Conservation (phyloP, 2,888 invertebrate species). For the Hydropsyche betteni region DNA sequence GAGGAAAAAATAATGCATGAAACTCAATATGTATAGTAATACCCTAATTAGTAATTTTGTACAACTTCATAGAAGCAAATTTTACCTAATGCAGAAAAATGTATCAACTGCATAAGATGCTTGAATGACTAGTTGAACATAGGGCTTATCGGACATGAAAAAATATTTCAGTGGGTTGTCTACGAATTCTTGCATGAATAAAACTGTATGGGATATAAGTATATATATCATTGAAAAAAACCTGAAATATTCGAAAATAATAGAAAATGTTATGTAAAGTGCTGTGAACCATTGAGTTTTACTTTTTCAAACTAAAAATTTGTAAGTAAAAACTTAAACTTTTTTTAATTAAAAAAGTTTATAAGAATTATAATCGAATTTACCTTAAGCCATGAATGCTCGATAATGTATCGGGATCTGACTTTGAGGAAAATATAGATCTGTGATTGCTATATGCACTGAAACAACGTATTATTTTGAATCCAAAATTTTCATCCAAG, state of each 20-base stretch:
- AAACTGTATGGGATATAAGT: slow-evolving; percentile 63
- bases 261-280: too few species aligned
- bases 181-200: slow-evolving; percentile 57
- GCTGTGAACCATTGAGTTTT: too few species aligned
- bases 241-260: slow-evolving; percentile 53
- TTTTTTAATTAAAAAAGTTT: neutral
- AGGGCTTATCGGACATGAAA: slow-evolving; percentile 56
- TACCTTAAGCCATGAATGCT: slow-evolving; percentile 63
- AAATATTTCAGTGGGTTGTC: slow-evolving; percentile 57
- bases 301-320: too few species aligned
- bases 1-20: slow-evolving; percentile 13
- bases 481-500: slow-evolving; percentile 52
- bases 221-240: slow-evolving; percentile 69
- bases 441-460: slow-evolving; percentile 63
- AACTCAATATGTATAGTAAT: too few species aligned
- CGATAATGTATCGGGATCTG: slow-evolving; percentile 56
- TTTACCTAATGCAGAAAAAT: slow-evolving; percentile 60
- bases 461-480: slow-evolving; percentile 60
- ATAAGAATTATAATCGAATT: neutral
- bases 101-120: slow-evolving; percentile 62
- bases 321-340: too few species aligned
- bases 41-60: too few species aligned
- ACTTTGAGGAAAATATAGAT: slow-evolving; percentile 58
- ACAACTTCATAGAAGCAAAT: too few species aligned
- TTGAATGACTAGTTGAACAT: slow-evolving; percentile 59